Conservation (phyloP, 2,888 invertebrate genomes). For the Busseola fusca region DNA sequence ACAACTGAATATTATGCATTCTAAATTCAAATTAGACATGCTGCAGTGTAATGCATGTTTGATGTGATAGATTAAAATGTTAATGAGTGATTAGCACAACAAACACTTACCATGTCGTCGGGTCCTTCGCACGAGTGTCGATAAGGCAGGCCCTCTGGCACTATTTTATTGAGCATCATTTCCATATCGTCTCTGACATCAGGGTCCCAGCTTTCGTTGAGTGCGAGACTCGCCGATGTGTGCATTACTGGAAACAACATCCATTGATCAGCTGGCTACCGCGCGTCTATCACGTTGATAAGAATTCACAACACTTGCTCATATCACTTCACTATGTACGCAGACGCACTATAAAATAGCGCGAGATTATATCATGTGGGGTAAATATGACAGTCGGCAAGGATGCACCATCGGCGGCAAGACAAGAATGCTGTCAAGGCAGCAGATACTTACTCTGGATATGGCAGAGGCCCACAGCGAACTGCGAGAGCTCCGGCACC, state of each 20-base stretch:
- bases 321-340: slow-evolving; percentile 60
- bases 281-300: slow-evolving; percentile 47
- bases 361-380: slow-evolving; percentile 68
- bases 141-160: slow-evolving; percentile 98
- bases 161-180: slow-evolving; percentile 99
- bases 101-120: slow-evolving; percentile 97
- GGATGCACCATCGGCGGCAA: slow-evolving; percentile 83
- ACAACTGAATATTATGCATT: slow-evolving; percentile 44
- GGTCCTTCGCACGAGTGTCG: slow-evolving; percentile 99
- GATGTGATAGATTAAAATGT: slow-evolving; percentile 23
- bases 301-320: slow-evolving; percentile 51
- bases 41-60: slow-evolving; percentile 21
- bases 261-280: slow-evolving; percentile 76
- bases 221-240: slow-evolving; percentile 98
- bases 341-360: slow-evolving; percentile 64
- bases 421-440: slow-evolving; percentile 67
- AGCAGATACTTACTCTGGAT: slow-evolving; percentile 96
- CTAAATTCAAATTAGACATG: slow-evolving; percentile 37
- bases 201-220: slow-evolving; percentile 99
- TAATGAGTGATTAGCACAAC: slow-evolving; percentile 55
- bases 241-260: slow-evolving; percentile 95
- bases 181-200: slow-evolving; percentile 99
- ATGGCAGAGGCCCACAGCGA: slow-evolving; percentile 98
- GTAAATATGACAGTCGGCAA: slow-evolving; percentile 78
- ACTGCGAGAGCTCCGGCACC: slow-evolving; percentile 97